Evolutionary conservation across 2,113 vertebrate genomes (phyloP).

Genomic region (Muntiacus reevesi): DNA sequence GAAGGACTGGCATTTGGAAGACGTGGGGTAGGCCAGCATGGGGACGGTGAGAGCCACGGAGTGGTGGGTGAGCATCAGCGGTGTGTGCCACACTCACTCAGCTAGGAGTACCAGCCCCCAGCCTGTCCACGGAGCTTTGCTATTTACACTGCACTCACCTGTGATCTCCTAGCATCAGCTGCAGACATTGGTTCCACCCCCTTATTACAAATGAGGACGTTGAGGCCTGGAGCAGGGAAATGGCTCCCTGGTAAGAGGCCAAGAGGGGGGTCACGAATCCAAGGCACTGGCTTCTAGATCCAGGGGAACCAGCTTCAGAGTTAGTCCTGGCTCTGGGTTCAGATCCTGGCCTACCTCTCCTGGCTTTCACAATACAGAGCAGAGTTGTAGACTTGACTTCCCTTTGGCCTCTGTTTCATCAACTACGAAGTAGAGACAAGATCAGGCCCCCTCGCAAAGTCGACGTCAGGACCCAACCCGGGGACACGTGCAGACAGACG

Average conservation of each 20-base stretch:
- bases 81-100: neutral
- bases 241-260: neutral
- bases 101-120: neutral
- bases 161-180: neutral
- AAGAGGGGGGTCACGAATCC: neutral
- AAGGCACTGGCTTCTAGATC: neutral
- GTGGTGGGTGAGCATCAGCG: too few species aligned
- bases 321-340: neutral
- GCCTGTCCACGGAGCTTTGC: neutral
- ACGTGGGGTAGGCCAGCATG: rapidly evolving
- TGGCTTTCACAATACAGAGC: neutral
- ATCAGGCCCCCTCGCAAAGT: neutral
- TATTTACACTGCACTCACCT: rapidly evolving
- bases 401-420: neutral
- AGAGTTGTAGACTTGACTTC: rapidly evolving
- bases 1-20: neutral
- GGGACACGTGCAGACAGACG: rapidly evolving
- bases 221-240: neutral
- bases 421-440: neutral
- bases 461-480: too few species aligned
- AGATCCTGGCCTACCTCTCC: neutral
- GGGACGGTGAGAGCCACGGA: neutral
- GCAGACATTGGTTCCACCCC: neutral
- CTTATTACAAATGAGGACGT: neutral
- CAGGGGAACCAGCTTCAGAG: neutral